Conservation (phyloP, 2,797 vertebrate genomes). For the Etheostoma perlongum region DNA sequence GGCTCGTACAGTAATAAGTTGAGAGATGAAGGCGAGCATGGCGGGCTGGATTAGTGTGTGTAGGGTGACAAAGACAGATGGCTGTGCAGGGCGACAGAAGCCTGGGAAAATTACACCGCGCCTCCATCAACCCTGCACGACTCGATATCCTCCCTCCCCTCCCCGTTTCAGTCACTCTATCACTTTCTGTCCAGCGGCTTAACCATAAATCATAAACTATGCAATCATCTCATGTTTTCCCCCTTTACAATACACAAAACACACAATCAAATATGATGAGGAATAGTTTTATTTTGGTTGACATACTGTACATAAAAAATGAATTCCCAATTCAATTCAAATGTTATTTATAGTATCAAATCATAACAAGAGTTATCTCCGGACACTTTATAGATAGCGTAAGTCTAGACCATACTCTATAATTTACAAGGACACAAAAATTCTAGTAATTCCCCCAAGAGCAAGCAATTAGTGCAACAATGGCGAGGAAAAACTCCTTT, state of each 20-base stretch:
- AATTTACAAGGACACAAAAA: too few relatives aligned
- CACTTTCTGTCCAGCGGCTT: constrained; percentile 1
- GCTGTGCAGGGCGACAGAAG: constrained; percentile 38
- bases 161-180: constrained; percentile 15
- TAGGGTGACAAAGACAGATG: constrained; percentile 66
- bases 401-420: too few relatives aligned
- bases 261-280: background rate
- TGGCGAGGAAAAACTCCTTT: too few relatives aligned
- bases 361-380: too few relatives aligned
- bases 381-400: too few relatives aligned
- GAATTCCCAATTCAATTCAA: too few relatives aligned
- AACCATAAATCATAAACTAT: background rate
- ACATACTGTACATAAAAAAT: too few relatives aligned
- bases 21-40: constrained; percentile 51
- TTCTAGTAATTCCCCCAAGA: too few relatives aligned
- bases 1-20: constrained; percentile 50
- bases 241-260: background rate
- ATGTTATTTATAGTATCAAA: too few relatives aligned
- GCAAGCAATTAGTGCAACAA: too few relatives aligned
- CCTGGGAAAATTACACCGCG: constrained; percentile 42
- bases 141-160: constrained; percentile 24
- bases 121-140: constrained; percentile 17
- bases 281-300: too few relatives aligned
- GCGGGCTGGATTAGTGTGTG: constrained; percentile 49
- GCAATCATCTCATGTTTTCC: background rate